phyloP scores from a whole-genome alignment of 2,113 vertebrate genomes.

The Seriola dumerili region DNA sequence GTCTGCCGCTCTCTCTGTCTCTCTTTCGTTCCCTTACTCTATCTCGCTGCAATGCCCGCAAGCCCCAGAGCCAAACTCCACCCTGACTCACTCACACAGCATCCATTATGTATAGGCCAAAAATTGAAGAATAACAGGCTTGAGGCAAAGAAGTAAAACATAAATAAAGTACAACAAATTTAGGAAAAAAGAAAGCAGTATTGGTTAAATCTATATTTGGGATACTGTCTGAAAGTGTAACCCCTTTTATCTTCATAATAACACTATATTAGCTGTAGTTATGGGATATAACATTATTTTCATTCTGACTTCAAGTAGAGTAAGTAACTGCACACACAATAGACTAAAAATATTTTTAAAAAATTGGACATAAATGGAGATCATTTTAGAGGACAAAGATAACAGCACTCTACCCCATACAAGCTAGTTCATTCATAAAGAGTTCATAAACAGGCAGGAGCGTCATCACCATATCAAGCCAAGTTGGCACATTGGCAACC shows the following conservation, averaged over 20 bases:
- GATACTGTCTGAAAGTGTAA: slow-evolving; percentile 22
- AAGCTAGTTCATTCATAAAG: neutral
- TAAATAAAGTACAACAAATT: slow-evolving; percentile 74
- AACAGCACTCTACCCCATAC: neutral
- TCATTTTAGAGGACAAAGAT: neutral
- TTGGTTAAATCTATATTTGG: slow-evolving; percentile 57
- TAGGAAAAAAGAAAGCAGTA: slow-evolving; percentile 32
- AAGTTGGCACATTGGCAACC: neutral
- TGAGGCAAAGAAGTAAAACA: slow-evolving; percentile 69
- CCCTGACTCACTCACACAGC: slow-evolving; percentile 74
- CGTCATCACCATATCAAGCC: neutral
- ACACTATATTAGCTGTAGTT: neutral
- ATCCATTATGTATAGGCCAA: slow-evolving; percentile 84
- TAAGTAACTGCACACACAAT: neutral
- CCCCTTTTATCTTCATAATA: slow-evolving; percentile 29
- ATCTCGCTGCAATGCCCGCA: slow-evolving; percentile 69
- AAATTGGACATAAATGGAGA: neutral
- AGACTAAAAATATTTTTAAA: neutral
- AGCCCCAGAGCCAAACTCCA: slow-evolving; percentile 74
- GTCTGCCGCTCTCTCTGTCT: slow-evolving; percentile 61
- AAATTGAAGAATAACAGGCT: slow-evolving; percentile 80
- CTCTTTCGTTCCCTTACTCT: slow-evolving; percentile 52
- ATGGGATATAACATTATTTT: neutral
- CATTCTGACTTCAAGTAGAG: neutral
- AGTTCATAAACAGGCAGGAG: slow-evolving; percentile 24